A percentile compares a stretch with the other conserved stretches of the same genome.
These are phyloP conservation scores for Zoanthus sociatus DNA, from an alignment of 92 coral and sea anemone species.

Conservation along the genomic window DNA sequence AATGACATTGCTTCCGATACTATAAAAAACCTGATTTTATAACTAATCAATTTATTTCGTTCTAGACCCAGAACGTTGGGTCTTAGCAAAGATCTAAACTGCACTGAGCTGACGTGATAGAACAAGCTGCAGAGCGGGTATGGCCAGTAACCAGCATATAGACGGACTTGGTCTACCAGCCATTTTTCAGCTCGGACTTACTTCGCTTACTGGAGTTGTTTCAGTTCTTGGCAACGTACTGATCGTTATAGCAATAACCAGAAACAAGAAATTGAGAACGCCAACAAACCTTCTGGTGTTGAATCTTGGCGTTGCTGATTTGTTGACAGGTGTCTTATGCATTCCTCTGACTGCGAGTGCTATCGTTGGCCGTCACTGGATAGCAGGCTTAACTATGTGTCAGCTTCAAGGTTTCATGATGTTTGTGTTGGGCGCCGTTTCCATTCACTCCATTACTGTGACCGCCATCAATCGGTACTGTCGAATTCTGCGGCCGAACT, in stretches of 20 bases:
- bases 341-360: conserved; percentile 25
- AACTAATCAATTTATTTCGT: too few relatives aligned
- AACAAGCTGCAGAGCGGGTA: neutral
- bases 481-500: conserved; percentile 6
- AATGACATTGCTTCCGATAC: too few relatives aligned
- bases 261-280: conserved; percentile 37
- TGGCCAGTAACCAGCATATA: neutral
- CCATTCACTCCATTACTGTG: conserved; percentile 27
- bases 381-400: conserved; percentile 3
- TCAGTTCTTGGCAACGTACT: conserved; percentile 24
- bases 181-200: conserved; percentile 9
- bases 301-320: conserved; percentile 29
- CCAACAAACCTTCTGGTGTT: conserved; percentile 13
- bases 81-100: too few relatives aligned
- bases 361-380: conserved; percentile 14
- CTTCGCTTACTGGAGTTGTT: neutral
- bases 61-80: too few relatives aligned
- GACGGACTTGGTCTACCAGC: neutral
- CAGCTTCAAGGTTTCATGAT: conserved; percentile 25
- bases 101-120: too few relatives aligned
- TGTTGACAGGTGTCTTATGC: conserved; percentile 6
- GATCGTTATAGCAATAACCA: conserved; percentile 9
- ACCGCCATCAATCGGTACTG: conserved; percentile 35
- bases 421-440: conserved; percentile 18
- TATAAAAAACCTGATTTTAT: too few relatives aligned